Percentiles rank a stretch among this genome's conserved stretches.
Conservation (phyloP, 2,113 vertebrate genomes). For the Oceanites oceanicus region DNA sequence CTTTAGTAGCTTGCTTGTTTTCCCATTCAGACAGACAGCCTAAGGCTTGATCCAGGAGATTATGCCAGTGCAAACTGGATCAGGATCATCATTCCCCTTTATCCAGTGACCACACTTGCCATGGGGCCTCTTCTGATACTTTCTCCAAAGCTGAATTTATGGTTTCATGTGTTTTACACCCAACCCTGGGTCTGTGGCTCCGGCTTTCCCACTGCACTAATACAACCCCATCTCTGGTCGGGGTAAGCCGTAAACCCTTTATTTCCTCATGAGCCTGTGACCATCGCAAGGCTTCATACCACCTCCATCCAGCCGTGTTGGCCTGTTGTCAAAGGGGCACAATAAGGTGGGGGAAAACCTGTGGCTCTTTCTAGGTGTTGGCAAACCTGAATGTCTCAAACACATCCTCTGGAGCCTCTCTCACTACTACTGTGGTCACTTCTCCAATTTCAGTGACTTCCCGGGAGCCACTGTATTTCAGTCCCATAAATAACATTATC, state of each 20-base stretch:
- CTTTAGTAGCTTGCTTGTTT: neutral
- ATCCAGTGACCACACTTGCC: neutral
- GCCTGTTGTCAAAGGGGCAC: neutral
- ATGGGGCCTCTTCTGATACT: neutral
- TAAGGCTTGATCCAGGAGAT: neutral
- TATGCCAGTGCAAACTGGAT: neutral
- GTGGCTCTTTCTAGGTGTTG: neutral
- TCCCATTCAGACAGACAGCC: neutral
- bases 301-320: neutral
- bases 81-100: neutral
- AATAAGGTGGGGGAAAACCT: neutral
- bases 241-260: neutral
- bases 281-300: neutral
- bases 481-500: neutral
- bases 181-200: neutral
- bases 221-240: neutral
- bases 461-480: neutral
- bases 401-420: neutral
- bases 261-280: neutral
- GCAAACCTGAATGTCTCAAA: neutral
- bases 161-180: neutral
- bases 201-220: neutral
- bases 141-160: neutral
- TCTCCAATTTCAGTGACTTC: neutral
- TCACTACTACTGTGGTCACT: neutral